Conservation (phyloP, 2,113 vertebrate genomes). For the Poeciliopsis turrubarensis region DNA sequence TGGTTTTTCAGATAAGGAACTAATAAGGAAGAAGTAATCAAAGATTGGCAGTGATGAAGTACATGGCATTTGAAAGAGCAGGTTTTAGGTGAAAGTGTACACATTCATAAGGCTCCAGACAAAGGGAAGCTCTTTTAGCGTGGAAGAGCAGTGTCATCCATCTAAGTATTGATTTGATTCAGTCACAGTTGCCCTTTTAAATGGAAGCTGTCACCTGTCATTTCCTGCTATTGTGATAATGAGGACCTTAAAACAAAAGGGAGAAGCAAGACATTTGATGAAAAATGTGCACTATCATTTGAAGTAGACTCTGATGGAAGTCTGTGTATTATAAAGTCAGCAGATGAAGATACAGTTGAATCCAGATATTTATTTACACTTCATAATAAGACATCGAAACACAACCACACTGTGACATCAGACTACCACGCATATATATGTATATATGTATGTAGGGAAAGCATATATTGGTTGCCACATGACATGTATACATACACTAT, state of each 20-base stretch:
- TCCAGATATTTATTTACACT: background rate
- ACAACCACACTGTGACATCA: too few species aligned
- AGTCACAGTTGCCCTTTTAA: slow-evolving; percentile 69
- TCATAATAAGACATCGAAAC: background rate
- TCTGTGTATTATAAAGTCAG: background rate
- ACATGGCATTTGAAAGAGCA: slow-evolving; percentile 66
- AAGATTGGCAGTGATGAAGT: slow-evolving; percentile 65
- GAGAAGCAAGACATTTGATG: slow-evolving; percentile 13
- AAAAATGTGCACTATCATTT: slow-evolving; percentile 5
- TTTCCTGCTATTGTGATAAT: slow-evolving; percentile 57
- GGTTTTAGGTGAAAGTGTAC: slow-evolving; percentile 41
- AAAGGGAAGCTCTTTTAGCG: slow-evolving; percentile 43
- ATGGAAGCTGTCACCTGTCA: slow-evolving; percentile 55
- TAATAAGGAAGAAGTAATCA: slow-evolving; percentile 68
- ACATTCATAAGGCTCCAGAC: slow-evolving; percentile 44
- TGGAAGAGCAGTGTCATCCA: slow-evolving; percentile 50
- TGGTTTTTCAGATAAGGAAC: slow-evolving; percentile 55
- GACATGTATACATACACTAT: too few species aligned
- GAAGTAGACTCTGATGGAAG: background rate
- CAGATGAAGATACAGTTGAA: background rate
- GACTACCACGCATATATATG: too few species aligned
- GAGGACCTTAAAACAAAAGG: slow-evolving; percentile 38
- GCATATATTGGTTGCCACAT: too few species aligned
- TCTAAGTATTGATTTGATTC: slow-evolving; percentile 67
- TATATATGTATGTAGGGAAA: too few species aligned